Evolutionary conservation across 2,888 invertebrate species (phyloP), one percentile per base, ranked within the genome.

Genomic region (Uloborus plumipes): DNA sequence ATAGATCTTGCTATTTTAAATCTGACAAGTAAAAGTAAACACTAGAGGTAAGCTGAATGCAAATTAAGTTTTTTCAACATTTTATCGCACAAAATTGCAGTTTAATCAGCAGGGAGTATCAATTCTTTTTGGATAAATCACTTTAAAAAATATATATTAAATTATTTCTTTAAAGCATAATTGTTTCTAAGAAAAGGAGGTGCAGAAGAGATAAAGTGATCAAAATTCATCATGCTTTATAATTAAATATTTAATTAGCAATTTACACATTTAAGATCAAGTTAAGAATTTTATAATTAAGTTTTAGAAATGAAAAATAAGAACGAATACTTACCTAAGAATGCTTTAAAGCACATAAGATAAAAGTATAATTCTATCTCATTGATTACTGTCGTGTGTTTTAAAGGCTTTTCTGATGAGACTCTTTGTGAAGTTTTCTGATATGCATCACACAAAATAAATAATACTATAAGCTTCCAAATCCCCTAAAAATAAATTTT

Each of bases 391-490:
- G 58, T 70, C 22, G 39, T 58, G 39, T 64, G 22, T 49, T 70
- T 81, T 2, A 65, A n/a, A 1, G 64, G 4, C 39, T 70, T 58
- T 18, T 53, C 65, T 16, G 22, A 31, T 20, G 62, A 74, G 47
- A 55, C 39, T 39, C 39, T 69, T n/a, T 72, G 66, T 13, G 70
- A 64, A 47, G 74, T 74, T 72, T 76, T 82, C 47, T 76, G 72
- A 88, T 95, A 96, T 0, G 96, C 94, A 89, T 96, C 96, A 87
- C 95, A 91, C 85, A 96, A 90, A 84, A 94, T 90, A 64, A 96
- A 90, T 31, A 96, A 92, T 15, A 96, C 90, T 13, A 93, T 92
- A 62, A 97, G 89, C 89, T 95, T 95, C 95, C 94, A 94, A 87
- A 92, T 93, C 4, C 92, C 90, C 93, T 93, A 88, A 26, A 87